Percentiles rank a stretch among this genome's conserved stretches.
These are phyloP conservation scores for Aleadryas rufinucha DNA, from an alignment of 2,113 vertebrate genomes.

Conservation along the genomic window DNA sequence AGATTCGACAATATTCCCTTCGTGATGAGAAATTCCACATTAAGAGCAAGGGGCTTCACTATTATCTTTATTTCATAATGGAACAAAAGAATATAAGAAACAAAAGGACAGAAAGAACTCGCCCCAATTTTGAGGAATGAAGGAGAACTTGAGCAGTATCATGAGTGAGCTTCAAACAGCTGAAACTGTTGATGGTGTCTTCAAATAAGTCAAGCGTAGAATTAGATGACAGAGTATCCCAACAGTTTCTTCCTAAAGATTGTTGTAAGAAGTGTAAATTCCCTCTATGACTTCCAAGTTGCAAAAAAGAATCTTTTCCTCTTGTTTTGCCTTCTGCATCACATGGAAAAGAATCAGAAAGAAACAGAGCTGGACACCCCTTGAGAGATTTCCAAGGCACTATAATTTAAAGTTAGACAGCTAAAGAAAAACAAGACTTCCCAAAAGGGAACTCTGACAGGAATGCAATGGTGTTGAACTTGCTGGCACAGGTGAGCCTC, in stretches of 20 bases:
- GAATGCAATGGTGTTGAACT: not conserved
- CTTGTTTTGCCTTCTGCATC: not conserved
- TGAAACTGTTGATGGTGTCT: not conserved
- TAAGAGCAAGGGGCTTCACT: not conserved
- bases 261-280: not conserved
- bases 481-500: not conserved
- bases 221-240: not conserved
- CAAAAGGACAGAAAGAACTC: not conserved
- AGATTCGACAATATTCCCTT: not conserved
- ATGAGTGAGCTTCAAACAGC: not conserved
- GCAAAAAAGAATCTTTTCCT: not conserved
- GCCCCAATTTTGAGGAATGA: not conserved
- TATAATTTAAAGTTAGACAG: not conserved
- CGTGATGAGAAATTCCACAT: not conserved
- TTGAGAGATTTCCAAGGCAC: not conserved
- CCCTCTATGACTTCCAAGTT: not conserved
- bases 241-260: not conserved
- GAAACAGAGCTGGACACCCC: not conserved
- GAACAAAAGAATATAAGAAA: not conserved
- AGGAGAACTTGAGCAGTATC: not conserved
- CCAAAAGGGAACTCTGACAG: not conserved
- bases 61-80: not conserved
- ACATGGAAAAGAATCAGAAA: not conserved
- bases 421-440: not conserved
- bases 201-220: not conserved